Evolutionary conservation across 1,140 invertebrate genomes (phyloP).

Genomic region (Polypedilum pembai): DNA sequence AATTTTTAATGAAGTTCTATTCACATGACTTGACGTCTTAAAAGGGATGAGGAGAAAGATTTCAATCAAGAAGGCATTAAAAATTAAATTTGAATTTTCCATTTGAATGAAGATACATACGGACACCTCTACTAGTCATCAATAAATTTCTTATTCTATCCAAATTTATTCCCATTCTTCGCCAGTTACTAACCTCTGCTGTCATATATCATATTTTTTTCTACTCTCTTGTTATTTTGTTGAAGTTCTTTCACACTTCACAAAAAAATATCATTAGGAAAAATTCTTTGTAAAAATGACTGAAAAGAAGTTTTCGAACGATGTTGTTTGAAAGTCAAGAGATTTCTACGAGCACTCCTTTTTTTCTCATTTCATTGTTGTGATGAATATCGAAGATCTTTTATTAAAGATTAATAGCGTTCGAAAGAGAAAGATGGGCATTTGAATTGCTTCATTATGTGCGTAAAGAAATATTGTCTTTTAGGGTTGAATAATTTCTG

Average conservation of each 20-base stretch:
- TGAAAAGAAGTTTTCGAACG: background rate
- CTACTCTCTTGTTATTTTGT: background rate
- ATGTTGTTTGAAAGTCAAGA: background rate
- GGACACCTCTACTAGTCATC: constrained; percentile 21
- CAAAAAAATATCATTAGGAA: background rate
- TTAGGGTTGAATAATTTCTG: too few species aligned
- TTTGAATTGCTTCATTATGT: too few species aligned
- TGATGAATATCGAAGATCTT: too few species aligned
- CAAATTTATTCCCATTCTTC: background rate
- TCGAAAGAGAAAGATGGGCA: too few species aligned
- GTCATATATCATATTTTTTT: background rate
- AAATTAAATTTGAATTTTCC: constrained; percentile 16
- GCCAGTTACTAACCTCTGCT: too few species aligned
- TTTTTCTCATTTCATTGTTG: too few species aligned
- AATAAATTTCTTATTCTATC: background rate
- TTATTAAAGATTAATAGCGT: too few species aligned
- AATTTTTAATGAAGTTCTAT: background rate
- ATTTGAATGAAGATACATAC: constrained; percentile 7
- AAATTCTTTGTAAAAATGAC: constrained; percentile 4
- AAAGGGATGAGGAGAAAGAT: background rate
- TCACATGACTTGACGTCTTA: background rate
- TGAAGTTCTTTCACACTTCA: constrained; percentile 17
- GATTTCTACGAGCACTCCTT: background rate
- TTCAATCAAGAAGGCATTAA: constrained; percentile 26
- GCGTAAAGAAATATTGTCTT: too few species aligned